Conservation (phyloP, 2,888 invertebrate species). For the Hydropsyche betteni region DNA sequence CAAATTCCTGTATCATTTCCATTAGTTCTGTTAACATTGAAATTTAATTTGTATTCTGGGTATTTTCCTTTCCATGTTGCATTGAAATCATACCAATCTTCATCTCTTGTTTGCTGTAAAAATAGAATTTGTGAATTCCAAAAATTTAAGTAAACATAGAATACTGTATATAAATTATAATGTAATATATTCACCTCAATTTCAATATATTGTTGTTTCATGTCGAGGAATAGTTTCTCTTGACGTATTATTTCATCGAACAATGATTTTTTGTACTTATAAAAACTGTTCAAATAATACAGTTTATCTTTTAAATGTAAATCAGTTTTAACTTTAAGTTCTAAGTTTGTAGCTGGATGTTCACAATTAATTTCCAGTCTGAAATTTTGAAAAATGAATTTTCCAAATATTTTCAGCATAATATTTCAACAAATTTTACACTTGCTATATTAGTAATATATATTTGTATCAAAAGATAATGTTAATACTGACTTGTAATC, state of each 20-base stretch:
- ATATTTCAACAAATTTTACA: not conserved
- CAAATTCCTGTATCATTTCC: slow-evolving; percentile 62
- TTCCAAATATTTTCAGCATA: not conserved
- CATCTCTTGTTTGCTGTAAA: slow-evolving; percentile 67
- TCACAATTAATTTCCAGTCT: slow-evolving; percentile 69
- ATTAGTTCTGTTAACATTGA: slow-evolving; percentile 57
- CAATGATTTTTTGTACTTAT: slow-evolving; percentile 62
- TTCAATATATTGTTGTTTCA: slow-evolving; percentile 69
- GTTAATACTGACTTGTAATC: slow-evolving; percentile 66
- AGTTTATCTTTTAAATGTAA: slow-evolving; percentile 61
- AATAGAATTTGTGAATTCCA: not conserved
- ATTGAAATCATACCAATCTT: slow-evolving; percentile 72
- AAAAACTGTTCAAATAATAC: slow-evolving; percentile 62
- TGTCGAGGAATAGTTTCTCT: slow-evolving; percentile 64
- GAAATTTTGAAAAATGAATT: not conserved
- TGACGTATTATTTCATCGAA: slow-evolving; percentile 62
- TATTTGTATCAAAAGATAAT: too few species aligned
- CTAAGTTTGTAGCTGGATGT: slow-evolving; percentile 75
- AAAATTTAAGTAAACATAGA: slow-evolving; percentile 5
- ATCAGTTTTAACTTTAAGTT: slow-evolving; percentile 68
- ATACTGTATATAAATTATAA: slow-evolving; percentile 49
- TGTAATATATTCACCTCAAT: slow-evolving; percentile 65
- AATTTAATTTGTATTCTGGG: slow-evolving; percentile 58
- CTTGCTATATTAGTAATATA: not conserved
- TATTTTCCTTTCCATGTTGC: slow-evolving; percentile 74